Percentiles rank a stretch among this genome's conserved stretches.
phyloP scores from a whole-genome alignment of 2,113 vertebrate genomes.

The Verasper variegatus region DNA sequence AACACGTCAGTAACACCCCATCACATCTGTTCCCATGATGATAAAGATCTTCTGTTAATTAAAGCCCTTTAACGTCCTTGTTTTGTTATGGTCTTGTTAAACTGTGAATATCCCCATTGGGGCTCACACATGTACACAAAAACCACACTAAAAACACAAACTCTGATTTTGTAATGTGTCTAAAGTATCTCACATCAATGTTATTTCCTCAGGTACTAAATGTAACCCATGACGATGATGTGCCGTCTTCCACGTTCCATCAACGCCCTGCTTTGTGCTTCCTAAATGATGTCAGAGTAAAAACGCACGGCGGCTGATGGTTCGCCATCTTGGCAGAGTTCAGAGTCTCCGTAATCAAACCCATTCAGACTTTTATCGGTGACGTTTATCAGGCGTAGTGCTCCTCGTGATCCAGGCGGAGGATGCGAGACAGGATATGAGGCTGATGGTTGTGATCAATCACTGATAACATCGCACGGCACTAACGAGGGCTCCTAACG shows the following conservation, averaged over 20 bases:
- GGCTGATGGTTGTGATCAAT: constrained; percentile 63
- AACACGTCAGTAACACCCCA: constrained; percentile 52
- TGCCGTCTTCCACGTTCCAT: background rate
- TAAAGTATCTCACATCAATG: constrained; percentile 27
- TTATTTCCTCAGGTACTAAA: constrained; percentile 39
- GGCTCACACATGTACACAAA: background rate
- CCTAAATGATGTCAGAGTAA: constrained; percentile 36
- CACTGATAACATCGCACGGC: constrained; percentile 52
- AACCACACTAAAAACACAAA: background rate
- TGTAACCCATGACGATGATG: constrained; percentile 17
- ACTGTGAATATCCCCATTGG: constrained; percentile 20
- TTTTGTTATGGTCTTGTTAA: constrained; percentile 38
- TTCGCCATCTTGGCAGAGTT: constrained; percentile 22
- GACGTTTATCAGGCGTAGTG: constrained; percentile 59
- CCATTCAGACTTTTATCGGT: constrained; percentile 60
- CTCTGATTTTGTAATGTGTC: background rate
- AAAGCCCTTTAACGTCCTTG: constrained; percentile 34
- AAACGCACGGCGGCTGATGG: constrained; percentile 38
- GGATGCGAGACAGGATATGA: constrained; percentile 63
- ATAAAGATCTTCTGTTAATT: constrained; percentile 63
- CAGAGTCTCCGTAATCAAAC: constrained; percentile 50
- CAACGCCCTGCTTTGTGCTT: constrained; percentile 5
- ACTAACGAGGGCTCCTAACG: constrained; percentile 63
- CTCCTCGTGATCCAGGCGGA: constrained; percentile 54
- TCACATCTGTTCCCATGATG: constrained; percentile 63